These are phyloP conservation scores for Calephelis perditalis DNA, from an alignment of 2,888 invertebrate genomes.

Conservation along the genomic window DNA sequence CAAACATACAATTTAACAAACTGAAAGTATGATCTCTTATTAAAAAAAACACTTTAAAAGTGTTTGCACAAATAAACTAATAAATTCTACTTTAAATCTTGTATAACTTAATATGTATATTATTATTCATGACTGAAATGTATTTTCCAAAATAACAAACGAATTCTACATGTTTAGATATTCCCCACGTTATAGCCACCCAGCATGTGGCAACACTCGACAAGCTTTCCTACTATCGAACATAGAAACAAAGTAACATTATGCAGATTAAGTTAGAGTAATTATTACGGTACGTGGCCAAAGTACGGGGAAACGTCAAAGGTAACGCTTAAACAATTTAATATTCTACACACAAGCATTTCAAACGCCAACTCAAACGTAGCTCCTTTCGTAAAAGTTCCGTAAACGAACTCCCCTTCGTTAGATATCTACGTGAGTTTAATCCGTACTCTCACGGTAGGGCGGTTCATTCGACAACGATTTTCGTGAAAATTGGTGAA, in stretches of 20 bases:
- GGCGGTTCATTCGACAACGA: slow-evolving; percentile 55
- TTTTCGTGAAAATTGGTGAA: slow-evolving; percentile 69
- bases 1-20: too few relatives aligned
- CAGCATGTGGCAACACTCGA: slow-evolving; percentile 35
- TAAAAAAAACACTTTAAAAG: too few relatives aligned
- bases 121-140: too few relatives aligned
- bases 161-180: slow-evolving; percentile 8
- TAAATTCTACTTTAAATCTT: too few relatives aligned
- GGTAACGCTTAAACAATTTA: slow-evolving; percentile 76
- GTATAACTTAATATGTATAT: too few relatives aligned
- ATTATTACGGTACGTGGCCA: slow-evolving; percentile 62
- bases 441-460: slow-evolving; percentile 53
- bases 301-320: slow-evolving; percentile 57
- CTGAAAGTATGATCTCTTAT: too few relatives aligned
- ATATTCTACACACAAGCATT: slow-evolving; percentile 75
- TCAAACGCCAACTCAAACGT: slow-evolving; percentile 72
- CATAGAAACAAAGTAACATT: slow-evolving; percentile 49
- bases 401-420: slow-evolving; percentile 71
- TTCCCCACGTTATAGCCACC: neutral
- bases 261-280: slow-evolving; percentile 60
- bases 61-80: too few relatives aligned
- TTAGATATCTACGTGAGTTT: slow-evolving; percentile 78
- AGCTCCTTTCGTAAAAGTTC: slow-evolving; percentile 70
- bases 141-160: neutral
- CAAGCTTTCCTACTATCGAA: slow-evolving; percentile 35